Evolutionary conservation across 2,888 invertebrate genomes (phyloP).

Genomic region (Agrypnus murinus): DNA sequence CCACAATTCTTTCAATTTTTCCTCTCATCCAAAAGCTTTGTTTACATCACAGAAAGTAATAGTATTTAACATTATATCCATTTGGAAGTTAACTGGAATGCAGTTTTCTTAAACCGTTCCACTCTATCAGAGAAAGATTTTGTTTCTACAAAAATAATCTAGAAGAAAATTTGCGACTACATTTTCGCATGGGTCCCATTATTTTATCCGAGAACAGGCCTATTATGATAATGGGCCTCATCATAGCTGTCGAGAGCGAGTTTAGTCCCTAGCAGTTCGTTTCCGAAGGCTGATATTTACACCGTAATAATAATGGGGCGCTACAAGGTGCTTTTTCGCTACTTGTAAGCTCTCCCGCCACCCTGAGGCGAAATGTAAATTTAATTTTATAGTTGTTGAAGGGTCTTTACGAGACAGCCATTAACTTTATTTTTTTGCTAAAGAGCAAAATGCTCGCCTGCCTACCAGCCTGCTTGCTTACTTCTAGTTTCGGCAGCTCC

Average conservation of each 20-base stretch:
- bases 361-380: conserved; percentile 41
- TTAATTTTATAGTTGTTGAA: conserved; percentile 47
- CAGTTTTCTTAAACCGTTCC: background rate
- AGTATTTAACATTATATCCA: no score
- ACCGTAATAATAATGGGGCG: conserved; percentile 36
- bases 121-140: conserved; percentile 13
- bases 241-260: conserved; percentile 37
- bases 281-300: conserved; percentile 45
- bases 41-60: no score
- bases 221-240: conserved; percentile 46
- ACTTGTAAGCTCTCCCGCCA: conserved; percentile 29
- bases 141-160: conserved; percentile 33
- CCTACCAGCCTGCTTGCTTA: conserved; percentile 15
- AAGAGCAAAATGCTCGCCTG: conserved; percentile 22
- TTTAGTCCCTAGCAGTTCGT: conserved; percentile 32
- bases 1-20: no score
- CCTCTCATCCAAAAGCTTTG: no score
- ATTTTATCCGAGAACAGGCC: conserved; percentile 38
- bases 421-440: conserved; percentile 39
- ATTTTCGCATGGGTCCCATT: conserved; percentile 36
- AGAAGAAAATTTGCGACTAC: conserved; percentile 37
- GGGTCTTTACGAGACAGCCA: conserved; percentile 39
- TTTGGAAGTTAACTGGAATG: no score
- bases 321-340: conserved; percentile 45
- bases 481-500: conserved; percentile 10